phyloP scores from a whole-genome alignment of 2,888 invertebrate genomes.

The Pristionchus entomophagus region DNA sequence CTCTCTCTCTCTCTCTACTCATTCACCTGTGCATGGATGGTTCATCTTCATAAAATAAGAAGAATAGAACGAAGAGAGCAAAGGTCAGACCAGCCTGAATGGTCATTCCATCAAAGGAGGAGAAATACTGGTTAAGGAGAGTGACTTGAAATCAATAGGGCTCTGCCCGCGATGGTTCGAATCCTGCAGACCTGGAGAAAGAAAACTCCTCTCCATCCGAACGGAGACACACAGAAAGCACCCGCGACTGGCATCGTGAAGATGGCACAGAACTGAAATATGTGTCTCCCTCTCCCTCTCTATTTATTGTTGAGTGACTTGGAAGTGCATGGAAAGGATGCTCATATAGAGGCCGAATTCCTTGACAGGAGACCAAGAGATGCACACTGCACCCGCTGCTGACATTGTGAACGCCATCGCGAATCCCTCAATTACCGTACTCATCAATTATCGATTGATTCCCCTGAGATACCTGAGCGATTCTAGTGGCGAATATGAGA shows the following conservation, averaged over 20 bases:
- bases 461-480: constrained; percentile 20
- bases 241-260: constrained; percentile 45
- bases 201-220: constrained; percentile 46
- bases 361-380: constrained; percentile 37
- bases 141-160: constrained; percentile 71
- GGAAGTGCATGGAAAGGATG: constrained; percentile 47
- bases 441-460: background rate
- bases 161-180: constrained; percentile 69
- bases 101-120: background rate
- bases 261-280: constrained; percentile 44
- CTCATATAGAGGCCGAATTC: constrained; percentile 45
- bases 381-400: constrained; percentile 33
- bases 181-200: constrained; percentile 56
- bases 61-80: constrained; percentile 3
- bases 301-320: constrained; percentile 8
- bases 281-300: background rate
- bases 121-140: constrained; percentile 66
- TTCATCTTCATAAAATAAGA: constrained; percentile 41
- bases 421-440: constrained; percentile 40
- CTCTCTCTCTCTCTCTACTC: background rate
- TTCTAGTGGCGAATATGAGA: constrained; percentile 10
- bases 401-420: constrained; percentile 47
- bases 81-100: constrained; percentile 36
- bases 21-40: constrained; percentile 43
- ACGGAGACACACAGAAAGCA: constrained; percentile 39